Percentiles rank a stretch among this genome's conserved stretches.
Conservation (phyloP, 2,113 vertebrate genomes). For the Leptobrachium leishanense region DNA sequence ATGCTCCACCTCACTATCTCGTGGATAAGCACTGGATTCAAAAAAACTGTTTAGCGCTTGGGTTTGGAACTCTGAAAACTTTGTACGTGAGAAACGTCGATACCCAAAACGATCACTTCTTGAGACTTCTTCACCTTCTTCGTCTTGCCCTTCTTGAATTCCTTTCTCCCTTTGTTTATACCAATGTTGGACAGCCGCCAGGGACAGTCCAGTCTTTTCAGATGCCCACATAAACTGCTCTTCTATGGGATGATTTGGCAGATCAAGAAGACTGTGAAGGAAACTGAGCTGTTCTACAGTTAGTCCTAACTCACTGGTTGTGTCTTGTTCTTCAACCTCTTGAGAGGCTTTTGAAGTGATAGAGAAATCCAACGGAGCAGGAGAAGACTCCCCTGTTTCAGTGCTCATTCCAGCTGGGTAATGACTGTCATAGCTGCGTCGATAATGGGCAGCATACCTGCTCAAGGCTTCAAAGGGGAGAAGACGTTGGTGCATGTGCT, state of each 20-base stretch:
- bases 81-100: conserved; percentile 66
- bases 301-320: conserved; percentile 8
- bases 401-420: conserved; percentile 50
- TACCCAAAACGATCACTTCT: conserved; percentile 38
- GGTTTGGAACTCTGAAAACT: conserved; percentile 67
- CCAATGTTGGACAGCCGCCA: conserved; percentile 31
- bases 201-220: conserved; percentile 36
- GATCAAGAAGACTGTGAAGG: conserved; percentile 37
- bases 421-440: conserved; percentile 66
- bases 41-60: conserved; percentile 68
- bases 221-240: conserved; percentile 40
- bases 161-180: conserved; percentile 47
- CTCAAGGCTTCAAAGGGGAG: conserved; percentile 67
- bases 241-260: conserved; percentile 24
- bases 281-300: conserved; percentile 44
- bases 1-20: conserved; percentile 63
- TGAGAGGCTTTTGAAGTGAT: conserved; percentile 48
- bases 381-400: background rate
- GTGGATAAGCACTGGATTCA: conserved; percentile 66
- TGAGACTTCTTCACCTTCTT: conserved; percentile 16
- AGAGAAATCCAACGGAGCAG: conserved; percentile 50
- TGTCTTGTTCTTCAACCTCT: conserved; percentile 22
- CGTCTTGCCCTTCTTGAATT: conserved; percentile 59
- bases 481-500: conserved; percentile 66
- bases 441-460: conserved; percentile 63